phyloP scores from a whole-genome alignment of 2,113 vertebrate genomes.

The Hemiscyllium ocellatum region DNA sequence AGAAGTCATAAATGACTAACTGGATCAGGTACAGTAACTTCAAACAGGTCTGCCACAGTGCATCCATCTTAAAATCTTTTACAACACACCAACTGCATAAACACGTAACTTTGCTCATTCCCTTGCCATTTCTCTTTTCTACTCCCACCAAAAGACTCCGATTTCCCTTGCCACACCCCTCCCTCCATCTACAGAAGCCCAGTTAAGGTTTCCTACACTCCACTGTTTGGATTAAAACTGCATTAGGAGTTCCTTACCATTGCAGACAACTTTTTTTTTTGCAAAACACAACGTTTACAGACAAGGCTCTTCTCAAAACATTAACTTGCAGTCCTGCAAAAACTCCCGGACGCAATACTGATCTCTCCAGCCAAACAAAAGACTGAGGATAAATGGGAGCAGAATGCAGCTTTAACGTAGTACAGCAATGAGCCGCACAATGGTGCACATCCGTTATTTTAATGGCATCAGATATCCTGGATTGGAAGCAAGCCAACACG shows the following conservation, averaged over 20 bases:
- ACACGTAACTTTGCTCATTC: not conserved
- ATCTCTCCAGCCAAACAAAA: not conserved
- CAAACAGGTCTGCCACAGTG: not conserved
- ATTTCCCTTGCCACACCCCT: not conserved
- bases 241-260: not conserved
- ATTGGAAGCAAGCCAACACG: not conserved
- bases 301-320: not conserved
- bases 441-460: not conserved
- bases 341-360: not conserved
- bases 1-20: not conserved
- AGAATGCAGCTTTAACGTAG: not conserved
- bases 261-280: not conserved
- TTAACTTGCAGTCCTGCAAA: not conserved
- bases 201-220: not conserved
- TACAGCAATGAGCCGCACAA: not conserved
- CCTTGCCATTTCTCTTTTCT: not conserved
- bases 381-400: not conserved
- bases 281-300: not conserved
- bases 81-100: not conserved
- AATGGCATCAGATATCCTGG: conserved; percentile 10
- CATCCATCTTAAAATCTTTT: not conserved
- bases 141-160: not conserved
- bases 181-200: not conserved
- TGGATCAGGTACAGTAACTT: not conserved
- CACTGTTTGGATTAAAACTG: too few relatives aligned